Base-by-base conservation (phyloP, 2,888 invertebrate species). In the Amphiduros pacificus region DNA sequence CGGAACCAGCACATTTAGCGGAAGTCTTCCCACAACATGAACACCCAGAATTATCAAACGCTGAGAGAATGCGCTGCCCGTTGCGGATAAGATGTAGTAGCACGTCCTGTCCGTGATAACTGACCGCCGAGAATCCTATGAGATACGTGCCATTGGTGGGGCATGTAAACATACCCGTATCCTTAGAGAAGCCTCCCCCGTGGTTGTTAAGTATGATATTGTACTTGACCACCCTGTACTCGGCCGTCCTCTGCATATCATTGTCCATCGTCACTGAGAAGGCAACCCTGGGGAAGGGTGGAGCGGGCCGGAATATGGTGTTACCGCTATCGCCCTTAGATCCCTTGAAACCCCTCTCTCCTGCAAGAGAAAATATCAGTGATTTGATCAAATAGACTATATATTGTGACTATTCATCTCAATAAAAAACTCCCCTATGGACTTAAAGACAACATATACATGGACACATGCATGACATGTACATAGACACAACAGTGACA, bases 11-110 rank as follows among this genome's bases (percentile, higher is more conserved):
- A 55, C 68, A 69, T 27, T 56, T 62, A 1, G 26, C 53, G 24
- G 51, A 32, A 2, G 41, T 36, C 55, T 64, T 65, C n/a, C 22
- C 53, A 49, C 63, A 65, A 55, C 68, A 65, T 2, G 60, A 31
- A 40, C 70, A 70, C 2, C 70, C 68, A 40, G 24, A 48, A 52
- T 63, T 69, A 62, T 69, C 68, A 50, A 62, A 70, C 24, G 70
- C 70, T 2, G 70, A 70, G 17, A 70, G 60, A 36, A 70, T 41
- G 17, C 70, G 65, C 53, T 67, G 55, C 3, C 67, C 65, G 41
- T 70, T 67, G 9, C 53, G 50, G 36, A 69, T 67, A 44, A 70
- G 62, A 54, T 70, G 70, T 9, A 70, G 66, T 24, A 70, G 62
- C 22, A 69, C 58, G 56, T 66, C 60, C 55, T 69, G 65, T n/a